Percentiles rank a stretch among this genome's conserved stretches.
Evolutionary conservation across 2,113 vertebrate species (phyloP).

Genomic region (Hyaena hyaena): DNA sequence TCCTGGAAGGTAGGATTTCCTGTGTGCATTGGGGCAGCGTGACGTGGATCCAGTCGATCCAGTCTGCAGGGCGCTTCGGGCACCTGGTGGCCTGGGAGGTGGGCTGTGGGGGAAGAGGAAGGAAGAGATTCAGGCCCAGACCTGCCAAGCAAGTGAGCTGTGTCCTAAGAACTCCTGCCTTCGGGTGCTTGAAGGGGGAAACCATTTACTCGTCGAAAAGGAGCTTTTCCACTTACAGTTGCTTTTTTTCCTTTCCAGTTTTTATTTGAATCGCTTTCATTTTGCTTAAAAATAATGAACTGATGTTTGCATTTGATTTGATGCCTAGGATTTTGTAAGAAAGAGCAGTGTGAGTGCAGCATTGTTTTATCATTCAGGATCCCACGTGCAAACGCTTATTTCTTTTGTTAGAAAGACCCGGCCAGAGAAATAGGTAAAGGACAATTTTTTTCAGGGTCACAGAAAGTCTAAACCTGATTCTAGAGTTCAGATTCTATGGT

Average conservation of each 20-base stretch:
- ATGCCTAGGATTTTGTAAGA: neutral
- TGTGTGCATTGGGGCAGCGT: neutral
- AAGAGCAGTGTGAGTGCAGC: neutral
- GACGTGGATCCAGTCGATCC: neutral
- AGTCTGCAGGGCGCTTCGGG: neutral
- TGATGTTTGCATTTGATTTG: neutral
- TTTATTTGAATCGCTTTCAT: neutral
- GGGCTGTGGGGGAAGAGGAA: neutral
- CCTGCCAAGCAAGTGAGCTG: neutral
- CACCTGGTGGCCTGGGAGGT: neutral
- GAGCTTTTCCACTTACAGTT: neutral
- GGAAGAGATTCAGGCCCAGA: neutral
- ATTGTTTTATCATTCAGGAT: neutral
- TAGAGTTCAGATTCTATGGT: neutral
- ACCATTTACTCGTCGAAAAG: neutral
- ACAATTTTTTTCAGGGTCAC: neutral
- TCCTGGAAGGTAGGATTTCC: conserved; percentile 95
- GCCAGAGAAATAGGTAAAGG: neutral
- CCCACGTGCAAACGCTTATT: neutral
- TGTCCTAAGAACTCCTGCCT: neutral
- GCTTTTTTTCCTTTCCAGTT: neutral
- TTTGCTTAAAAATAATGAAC: neutral
- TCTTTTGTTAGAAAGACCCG: neutral
- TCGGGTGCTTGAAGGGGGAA: neutral
- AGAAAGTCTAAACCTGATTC: neutral